A percentile compares a stretch with the other conserved stretches of the same genome.
Evolutionary conservation across 2,888 invertebrate species (phyloP).

Genomic region (Gnatocerus cornutus): DNA sequence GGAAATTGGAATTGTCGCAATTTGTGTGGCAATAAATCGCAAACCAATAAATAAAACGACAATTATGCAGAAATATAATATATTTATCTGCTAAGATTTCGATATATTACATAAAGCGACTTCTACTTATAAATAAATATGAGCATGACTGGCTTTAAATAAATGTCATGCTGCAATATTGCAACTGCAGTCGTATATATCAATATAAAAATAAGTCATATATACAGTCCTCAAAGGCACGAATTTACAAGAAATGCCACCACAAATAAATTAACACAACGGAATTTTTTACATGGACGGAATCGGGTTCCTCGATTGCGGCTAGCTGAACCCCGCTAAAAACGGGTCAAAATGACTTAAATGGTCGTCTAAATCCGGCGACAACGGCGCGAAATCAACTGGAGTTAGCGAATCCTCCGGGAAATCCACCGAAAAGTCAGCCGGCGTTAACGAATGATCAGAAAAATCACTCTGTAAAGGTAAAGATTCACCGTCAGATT

Average conservation of each 20-base stretch:
- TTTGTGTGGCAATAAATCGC: slow-evolving; percentile 46
- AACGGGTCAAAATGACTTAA: slow-evolving; percentile 67
- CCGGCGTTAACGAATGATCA: slow-evolving; percentile 68
- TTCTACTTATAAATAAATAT: slow-evolving; percentile 56
- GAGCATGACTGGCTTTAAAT: slow-evolving; percentile 55
- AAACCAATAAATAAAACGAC: slow-evolving; percentile 54
- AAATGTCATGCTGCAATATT: slow-evolving; percentile 55
- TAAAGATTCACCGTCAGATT: slow-evolving; percentile 73
- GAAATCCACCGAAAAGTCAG: slow-evolving; percentile 68
- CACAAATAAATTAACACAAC: slow-evolving; percentile 49
- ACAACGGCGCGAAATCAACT: slow-evolving; percentile 66
- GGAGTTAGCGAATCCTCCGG: slow-evolving; percentile 67
- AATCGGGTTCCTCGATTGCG: slow-evolving; percentile 8
- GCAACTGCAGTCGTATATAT: slow-evolving; percentile 52
- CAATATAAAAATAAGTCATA: slow-evolving; percentile 48
- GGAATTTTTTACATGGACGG: slow-evolving; percentile 40
- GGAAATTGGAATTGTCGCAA: slow-evolving; percentile 36
- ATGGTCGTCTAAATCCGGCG: slow-evolving; percentile 67
- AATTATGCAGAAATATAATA: slow-evolving; percentile 54
- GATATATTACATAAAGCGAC: slow-evolving; percentile 57
- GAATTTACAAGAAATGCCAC: slow-evolving; percentile 50
- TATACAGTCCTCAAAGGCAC: slow-evolving; percentile 4
- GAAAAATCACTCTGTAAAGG: slow-evolving; percentile 67
- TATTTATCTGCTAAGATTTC: slow-evolving; percentile 54
- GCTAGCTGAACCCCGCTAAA: slow-evolving; percentile 64